These are phyloP conservation scores for Sphaeramia orbicularis DNA, from an alignment of 2,797 vertebrate species.

Conservation along the genomic window DNA sequence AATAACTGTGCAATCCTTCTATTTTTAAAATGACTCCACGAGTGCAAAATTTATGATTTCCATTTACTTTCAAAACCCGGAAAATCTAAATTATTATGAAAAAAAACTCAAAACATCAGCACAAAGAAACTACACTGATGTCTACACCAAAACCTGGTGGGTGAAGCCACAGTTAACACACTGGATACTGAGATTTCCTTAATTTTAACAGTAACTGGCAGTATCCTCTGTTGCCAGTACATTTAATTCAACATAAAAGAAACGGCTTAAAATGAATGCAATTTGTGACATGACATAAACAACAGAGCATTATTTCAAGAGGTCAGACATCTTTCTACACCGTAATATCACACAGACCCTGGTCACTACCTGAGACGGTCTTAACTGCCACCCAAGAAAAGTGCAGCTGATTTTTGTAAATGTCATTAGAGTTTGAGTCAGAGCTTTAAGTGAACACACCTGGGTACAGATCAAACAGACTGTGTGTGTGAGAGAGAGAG, in stretches of 20 bases:
- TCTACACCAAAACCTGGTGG: conserved; percentile 1
- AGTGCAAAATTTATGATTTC: conserved; percentile 1
- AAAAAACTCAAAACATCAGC: neutral
- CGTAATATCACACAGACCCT: no score
- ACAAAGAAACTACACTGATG: conserved; percentile 16
- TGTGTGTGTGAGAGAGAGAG: conserved; percentile 43
- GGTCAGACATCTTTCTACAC: no score
- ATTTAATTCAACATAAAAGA: no score
- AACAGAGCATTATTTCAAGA: no score
- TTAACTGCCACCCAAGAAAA: conserved; percentile 35
- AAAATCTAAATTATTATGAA: conserved; percentile 21
- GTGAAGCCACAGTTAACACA: conserved; percentile 17
- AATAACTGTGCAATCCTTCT: conserved; percentile 9
- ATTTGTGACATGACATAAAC: no score
- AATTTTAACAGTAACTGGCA: conserved; percentile 32
- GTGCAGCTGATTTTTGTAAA: conserved; percentile 54
- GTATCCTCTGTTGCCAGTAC: no score
- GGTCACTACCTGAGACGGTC: conserved; percentile 23
- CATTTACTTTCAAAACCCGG: conserved; percentile 26
- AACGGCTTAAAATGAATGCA: no score
- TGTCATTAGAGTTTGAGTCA: conserved; percentile 72
- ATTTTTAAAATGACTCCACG: conserved; percentile 10
- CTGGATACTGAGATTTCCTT: conserved; percentile 31
- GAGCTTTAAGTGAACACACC: conserved; percentile 76
- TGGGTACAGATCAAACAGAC: conserved; percentile 75